Percentiles rank a stretch among this genome's conserved stretches.
These are phyloP conservation scores for Ctenosaura bakeri DNA, from an alignment of 2,797 vertebrate species.

Conservation along the genomic window DNA sequence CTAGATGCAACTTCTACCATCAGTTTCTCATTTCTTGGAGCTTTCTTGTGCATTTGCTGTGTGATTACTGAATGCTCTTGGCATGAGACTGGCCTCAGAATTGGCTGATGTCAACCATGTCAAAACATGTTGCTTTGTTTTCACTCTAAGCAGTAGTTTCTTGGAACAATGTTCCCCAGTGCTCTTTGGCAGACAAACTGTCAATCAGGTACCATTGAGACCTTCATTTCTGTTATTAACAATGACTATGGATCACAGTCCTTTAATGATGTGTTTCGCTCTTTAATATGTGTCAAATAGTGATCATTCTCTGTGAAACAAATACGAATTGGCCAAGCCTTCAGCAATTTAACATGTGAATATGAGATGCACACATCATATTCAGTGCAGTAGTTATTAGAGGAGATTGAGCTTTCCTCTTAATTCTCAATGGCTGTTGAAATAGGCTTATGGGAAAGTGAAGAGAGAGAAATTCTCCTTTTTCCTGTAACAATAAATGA, in stretches of 20 bases:
- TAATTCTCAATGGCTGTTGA: conserved; percentile 32
- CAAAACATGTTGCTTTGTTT: conserved; percentile 20
- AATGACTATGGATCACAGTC: conserved; percentile 17
- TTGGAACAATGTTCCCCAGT: conserved; percentile 32
- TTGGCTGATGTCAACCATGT: conserved; percentile 11
- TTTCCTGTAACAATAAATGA: conserved; percentile 54
- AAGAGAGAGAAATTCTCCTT: conserved; percentile 40
- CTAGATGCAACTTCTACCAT: background rate
- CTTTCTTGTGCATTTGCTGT: conserved; percentile 11
- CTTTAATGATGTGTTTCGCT: background rate
- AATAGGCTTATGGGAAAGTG: conserved; percentile 31
- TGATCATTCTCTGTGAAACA: conserved; percentile 2
- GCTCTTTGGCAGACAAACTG: conserved; percentile 34
- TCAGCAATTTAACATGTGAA: conserved; percentile 39
- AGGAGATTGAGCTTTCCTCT: background rate
- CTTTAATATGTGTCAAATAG: conserved; percentile 39
- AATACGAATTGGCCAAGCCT: conserved; percentile 21
- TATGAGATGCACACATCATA: background rate
- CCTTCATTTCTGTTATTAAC: background rate
- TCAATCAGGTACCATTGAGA: conserved; percentile 46
- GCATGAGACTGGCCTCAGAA: conserved; percentile 14
- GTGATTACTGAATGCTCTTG: background rate
- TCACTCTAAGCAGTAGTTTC: conserved; percentile 12
- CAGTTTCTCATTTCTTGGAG: background rate
- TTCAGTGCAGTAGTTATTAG: conserved; percentile 1